Conservation (phyloP, 2,888 invertebrate genomes). For the Diadegma fenestrale region DNA sequence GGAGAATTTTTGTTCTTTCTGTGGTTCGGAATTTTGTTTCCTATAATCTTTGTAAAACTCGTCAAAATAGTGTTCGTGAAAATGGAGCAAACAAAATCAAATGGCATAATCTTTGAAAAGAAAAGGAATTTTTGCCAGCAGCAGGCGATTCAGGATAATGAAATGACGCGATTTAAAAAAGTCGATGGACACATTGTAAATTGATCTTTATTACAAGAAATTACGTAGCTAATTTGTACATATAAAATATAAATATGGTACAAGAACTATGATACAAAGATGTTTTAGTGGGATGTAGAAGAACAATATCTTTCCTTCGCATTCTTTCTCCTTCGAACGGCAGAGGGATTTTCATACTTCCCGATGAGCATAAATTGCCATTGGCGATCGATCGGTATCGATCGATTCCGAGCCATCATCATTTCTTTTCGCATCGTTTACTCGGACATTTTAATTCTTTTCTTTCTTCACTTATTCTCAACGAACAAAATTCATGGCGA, state of each 20-base stretch:
- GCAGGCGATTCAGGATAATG: not conserved
- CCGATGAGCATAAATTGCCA: conserved; percentile 61
- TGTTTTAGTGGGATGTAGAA: conserved; percentile 76
- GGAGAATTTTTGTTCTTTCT: too few relatives aligned
- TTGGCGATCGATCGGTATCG: conserved; percentile 41
- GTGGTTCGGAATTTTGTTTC: too few relatives aligned
- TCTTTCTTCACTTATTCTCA: conserved; percentile 25
- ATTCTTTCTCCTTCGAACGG: conserved; percentile 54
- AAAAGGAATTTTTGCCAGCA: too few relatives aligned
- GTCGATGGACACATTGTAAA: conserved; percentile 78
- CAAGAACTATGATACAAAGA: conserved; percentile 84
- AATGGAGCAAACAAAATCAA: too few relatives aligned
- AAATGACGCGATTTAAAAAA: conserved; percentile 59
- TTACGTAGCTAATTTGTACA: conserved; percentile 84
- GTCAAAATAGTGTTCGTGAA: too few relatives aligned
- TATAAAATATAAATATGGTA: conserved; percentile 85
- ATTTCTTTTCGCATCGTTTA: conserved; percentile 37
- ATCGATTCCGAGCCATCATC: conserved; percentile 37
- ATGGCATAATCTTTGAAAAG: too few relatives aligned
- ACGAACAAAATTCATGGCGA: conserved; percentile 55
- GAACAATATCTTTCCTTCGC: conserved; percentile 66
- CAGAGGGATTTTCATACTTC: conserved; percentile 61
- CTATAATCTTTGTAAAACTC: too few relatives aligned
- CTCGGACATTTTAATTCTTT: conserved; percentile 30
- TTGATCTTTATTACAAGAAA: conserved; percentile 85